These are phyloP conservation scores for Alces alces DNA, from an alignment of 2,113 vertebrate genomes.

Conservation along the genomic window DNA sequence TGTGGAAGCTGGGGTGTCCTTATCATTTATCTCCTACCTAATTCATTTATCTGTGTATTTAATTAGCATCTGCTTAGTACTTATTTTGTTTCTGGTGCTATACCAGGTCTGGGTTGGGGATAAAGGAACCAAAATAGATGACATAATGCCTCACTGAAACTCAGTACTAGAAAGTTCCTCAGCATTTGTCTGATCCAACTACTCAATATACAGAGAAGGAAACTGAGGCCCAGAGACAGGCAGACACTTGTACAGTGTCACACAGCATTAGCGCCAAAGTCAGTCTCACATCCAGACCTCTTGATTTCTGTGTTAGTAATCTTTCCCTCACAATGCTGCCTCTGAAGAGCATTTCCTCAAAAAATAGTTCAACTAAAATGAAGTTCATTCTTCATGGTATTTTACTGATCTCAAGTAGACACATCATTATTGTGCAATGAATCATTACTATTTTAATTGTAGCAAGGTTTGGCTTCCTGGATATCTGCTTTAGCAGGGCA, in stretches of 20 bases:
- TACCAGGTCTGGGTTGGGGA: not conserved
- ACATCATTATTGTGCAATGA: not conserved
- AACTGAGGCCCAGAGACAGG: not conserved
- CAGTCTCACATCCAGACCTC: not conserved
- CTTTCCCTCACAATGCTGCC: not conserved
- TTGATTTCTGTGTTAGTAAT: not conserved
- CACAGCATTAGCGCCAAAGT: not conserved
- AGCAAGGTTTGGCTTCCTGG: slow-evolving; percentile 29
- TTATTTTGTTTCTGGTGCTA: not conserved
- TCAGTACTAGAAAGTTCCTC: not conserved
- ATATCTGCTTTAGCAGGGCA: slow-evolving; percentile 22
- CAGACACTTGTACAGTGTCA: not conserved
- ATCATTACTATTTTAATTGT: not conserved
- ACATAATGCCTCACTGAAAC: not conserved
- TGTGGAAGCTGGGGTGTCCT: not conserved
- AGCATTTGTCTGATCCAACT: not conserved
- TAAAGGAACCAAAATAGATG: not conserved
- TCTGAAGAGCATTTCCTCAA: not conserved
- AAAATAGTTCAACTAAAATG: not conserved
- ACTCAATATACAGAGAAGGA: not conserved
- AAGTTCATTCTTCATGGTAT: not conserved
- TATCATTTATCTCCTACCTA: not conserved
- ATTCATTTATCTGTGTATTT: not conserved
- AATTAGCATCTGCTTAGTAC: not conserved
- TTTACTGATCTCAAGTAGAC: not conserved